Conservation (phyloP, 2,888 invertebrate genomes). For the Tetranychus piercei region DNA sequence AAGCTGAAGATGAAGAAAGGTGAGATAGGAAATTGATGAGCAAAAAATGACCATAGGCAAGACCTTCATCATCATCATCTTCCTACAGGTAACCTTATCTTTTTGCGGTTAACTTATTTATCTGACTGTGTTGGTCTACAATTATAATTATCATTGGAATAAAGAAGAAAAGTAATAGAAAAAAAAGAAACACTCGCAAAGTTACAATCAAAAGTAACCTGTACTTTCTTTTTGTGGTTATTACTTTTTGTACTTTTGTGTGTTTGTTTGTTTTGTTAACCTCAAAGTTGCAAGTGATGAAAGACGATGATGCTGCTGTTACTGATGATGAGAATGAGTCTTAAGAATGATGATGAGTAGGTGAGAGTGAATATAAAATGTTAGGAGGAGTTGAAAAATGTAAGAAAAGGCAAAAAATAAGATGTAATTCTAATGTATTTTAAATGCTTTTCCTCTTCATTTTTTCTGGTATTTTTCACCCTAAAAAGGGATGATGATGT, state of each 20-base stretch:
- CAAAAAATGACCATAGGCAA: neutral
- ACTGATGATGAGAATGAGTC: neutral
- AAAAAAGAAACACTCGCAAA: neutral
- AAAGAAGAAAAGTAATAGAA: too few species aligned
- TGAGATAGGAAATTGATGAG: slow-evolving; percentile 1
- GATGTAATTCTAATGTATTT: neutral
- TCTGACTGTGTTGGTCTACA: neutral
- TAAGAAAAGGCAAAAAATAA: neutral
- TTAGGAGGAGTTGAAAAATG: neutral
- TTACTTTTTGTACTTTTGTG: neutral
- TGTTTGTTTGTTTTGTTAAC: neutral
- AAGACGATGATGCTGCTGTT: neutral
- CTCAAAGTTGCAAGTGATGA: neutral
- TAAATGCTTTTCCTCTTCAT: neutral
- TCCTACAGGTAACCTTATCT: neutral
- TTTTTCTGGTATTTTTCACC: neutral
- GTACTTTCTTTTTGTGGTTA: neutral
- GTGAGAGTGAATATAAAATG: neutral
- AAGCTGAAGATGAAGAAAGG: neutral
- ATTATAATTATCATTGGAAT: neutral
- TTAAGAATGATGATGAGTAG: neutral
- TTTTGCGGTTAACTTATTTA: slow-evolving; percentile 2
- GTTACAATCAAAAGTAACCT: neutral
- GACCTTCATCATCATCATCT: neutral
- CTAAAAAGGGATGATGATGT: neutral